A percentile compares a stretch with the other conserved stretches of the same genome.
These are phyloP conservation scores for Mus spretus DNA, from an alignment of 2,797 vertebrate species.

Conservation along the genomic window DNA sequence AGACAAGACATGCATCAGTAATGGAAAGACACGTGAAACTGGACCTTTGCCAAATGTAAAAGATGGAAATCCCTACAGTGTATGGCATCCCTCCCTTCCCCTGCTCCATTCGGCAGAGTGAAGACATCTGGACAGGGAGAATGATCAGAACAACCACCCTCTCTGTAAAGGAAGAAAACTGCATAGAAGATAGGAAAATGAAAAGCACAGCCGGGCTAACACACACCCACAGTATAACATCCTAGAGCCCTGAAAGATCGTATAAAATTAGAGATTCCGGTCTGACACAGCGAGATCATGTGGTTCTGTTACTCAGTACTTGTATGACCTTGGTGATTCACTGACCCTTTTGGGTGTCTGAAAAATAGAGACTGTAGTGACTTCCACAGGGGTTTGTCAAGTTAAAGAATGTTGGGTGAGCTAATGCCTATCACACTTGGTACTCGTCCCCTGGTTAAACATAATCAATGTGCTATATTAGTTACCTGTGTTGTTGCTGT, in stretches of 20 bases:
- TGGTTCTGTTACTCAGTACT: neutral
- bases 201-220: neutral
- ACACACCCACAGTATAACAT: neutral
- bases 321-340: neutral
- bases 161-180: neutral
- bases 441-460: neutral
- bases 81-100: too few relatives aligned
- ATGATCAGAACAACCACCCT: neutral
- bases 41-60: neutral
- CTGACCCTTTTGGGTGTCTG: neutral
- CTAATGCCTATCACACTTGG: neutral
- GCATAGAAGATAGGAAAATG: neutral
- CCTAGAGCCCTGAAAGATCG: fast-evolving
- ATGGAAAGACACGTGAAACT: neutral
- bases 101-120: too few relatives aligned
- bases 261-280: neutral
- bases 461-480: neutral
- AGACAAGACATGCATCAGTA: too few relatives aligned
- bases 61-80: too few relatives aligned
- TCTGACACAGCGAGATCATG: neutral
- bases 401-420: neutral
- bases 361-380: neutral
- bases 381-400: neutral
- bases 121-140: neutral
- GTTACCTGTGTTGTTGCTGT: neutral